Evolutionary conservation across 2,888 invertebrate genomes (phyloP), one percentile per base, ranked within the genome.

Genomic region (Tryphoninae sp.): DNA sequence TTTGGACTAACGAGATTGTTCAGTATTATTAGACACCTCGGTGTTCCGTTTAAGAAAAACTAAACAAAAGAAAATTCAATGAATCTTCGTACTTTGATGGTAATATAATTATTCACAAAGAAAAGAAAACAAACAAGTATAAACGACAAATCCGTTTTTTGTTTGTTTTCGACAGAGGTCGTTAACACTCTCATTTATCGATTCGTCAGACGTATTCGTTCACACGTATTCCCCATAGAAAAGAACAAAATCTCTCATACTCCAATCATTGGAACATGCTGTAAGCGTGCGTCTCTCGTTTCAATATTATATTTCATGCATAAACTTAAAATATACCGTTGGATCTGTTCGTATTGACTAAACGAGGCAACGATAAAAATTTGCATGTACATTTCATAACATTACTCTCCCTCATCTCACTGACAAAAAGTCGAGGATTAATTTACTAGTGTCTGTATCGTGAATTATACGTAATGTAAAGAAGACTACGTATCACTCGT

Each of bases 21-120:
- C 74, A 79, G 79, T 79, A 79, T 79, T 79, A 79, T 23, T 64
- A 55, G 64, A 79, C 72, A 53, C 68, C 74, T 73, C 53, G 33
- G 64, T 59, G 19, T 59, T 45, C 33, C 13, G 58, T 11, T 62
- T 11, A 62, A 45, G 9, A 13, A 45, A 45, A 49, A 16, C 23
- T 22, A 2, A 26, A 26, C 26, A 26, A 65, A 45, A 45, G 2
- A 9, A 73, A 22, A 67, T 61, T 73, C 51, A 26, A 68, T 45
- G n/a, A 22, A 45, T 65, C 19, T 51, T 51, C 19, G 58, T 74
- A 49, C 64, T 49, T 64, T 8, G 26, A 13, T 49, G 23, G 45
- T 64, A 49, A 67, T 49, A 33, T 26, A 58, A 75, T 58, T 26
- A 42, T 45, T 45, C 2, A 45, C 16, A 19, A 55, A 55, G 19